A percentile compares a stretch with the other conserved stretches of the same genome.
phyloP scores from a whole-genome alignment of 2,797 vertebrate genomes.

The Pempheris klunzingeri region DNA sequence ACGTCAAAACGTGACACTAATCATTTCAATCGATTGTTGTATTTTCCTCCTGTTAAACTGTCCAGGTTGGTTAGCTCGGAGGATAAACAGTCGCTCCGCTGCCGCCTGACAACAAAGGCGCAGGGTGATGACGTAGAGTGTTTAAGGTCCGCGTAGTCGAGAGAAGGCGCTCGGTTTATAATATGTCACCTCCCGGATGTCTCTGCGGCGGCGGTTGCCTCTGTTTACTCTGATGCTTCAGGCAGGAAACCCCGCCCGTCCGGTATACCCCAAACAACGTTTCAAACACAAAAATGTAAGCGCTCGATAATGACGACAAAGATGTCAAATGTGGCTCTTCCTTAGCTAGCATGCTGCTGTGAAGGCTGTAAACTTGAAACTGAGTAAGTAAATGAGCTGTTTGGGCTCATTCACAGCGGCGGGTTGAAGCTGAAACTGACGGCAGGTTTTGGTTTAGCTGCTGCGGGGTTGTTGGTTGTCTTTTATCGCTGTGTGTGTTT shows the following conservation, averaged over 20 bases:
- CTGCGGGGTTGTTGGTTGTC: too few species aligned
- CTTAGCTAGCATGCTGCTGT: constrained; percentile 25
- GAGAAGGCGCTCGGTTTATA: constrained; percentile 34
- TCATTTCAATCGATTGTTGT: constrained; percentile 23
- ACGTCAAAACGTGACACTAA: constrained; percentile 53
- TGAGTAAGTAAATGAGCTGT: constrained; percentile 49
- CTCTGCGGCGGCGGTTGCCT: rapidly evolving
- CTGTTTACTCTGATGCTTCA: rapidly evolving
- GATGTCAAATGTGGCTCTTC: constrained; percentile 19
- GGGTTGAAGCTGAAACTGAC: not conserved
- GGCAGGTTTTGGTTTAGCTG: not conserved
- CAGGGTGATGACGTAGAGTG: constrained; percentile 67
- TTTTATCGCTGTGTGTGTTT: too few species aligned
- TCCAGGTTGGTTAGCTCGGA: constrained; percentile 18
- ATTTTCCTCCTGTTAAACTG: constrained; percentile 17
- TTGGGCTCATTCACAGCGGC: rapidly evolving
- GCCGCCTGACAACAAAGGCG: constrained; percentile 80
- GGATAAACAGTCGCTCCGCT: constrained; percentile 33
- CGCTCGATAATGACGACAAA: constrained; percentile 62
- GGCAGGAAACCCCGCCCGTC: not conserved
- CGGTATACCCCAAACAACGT: rapidly evolving
- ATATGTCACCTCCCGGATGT: rapidly evolving
- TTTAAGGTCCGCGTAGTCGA: not conserved
- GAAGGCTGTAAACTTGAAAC: constrained; percentile 28
- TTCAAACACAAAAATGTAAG: constrained; percentile 7